Base-by-base conservation (phyloP, 2,888 invertebrate species). In the Hydroisotoma schaefferi region DNA sequence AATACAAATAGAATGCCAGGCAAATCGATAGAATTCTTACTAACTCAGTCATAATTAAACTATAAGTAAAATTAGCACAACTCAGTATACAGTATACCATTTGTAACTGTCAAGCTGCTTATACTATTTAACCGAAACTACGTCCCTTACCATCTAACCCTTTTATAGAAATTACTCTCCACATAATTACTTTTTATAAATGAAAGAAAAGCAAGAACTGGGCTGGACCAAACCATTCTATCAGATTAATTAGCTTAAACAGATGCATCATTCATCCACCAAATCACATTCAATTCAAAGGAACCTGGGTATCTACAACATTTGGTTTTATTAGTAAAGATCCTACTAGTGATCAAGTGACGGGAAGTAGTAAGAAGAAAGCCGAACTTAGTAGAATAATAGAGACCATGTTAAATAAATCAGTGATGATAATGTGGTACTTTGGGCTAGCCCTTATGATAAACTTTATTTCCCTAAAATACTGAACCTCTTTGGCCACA, bases 231-330 rank as follows among this genome's bases (percentile, higher is more conserved):
- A 15, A 15, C 40, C 40, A 40, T 40, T 40, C 40, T 40, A 20
- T 40, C 40, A 40, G 40, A 40, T 40, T 40, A 40, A 40, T 40
- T 40, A 40, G 40, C n/a, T 40, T 40, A 40, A 4, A 40, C 8
- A 40, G 40, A 40, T 40, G 40, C 40, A 40, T 40, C 8, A 40
- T 40, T 15, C 40, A 40, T 40, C 40, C 40, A 40, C 20, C n/a
- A 40, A 20, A 40, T 40, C 20, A 15, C n/a, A 40, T 40, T 40
- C 40, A 40, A 40, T 40, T 20, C 40, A 15, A 10, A 20, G n/a
- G n/a, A 40, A 40, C 5, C 40, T 15, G 15, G n/a, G n/a, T n/a
- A n/a, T n/a, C n/a, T n/a, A n/a, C n/a, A n/a, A n/a, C n/a, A n/a
- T n/a, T n/a, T n/a, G n/a, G n/a, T n/a, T n/a, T n/a, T n/a, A n/a